These are phyloP conservation scores for Dunckerocampus dactyliophorus DNA, from an alignment of 2,113 vertebrate genomes.

Conservation along the genomic window DNA sequence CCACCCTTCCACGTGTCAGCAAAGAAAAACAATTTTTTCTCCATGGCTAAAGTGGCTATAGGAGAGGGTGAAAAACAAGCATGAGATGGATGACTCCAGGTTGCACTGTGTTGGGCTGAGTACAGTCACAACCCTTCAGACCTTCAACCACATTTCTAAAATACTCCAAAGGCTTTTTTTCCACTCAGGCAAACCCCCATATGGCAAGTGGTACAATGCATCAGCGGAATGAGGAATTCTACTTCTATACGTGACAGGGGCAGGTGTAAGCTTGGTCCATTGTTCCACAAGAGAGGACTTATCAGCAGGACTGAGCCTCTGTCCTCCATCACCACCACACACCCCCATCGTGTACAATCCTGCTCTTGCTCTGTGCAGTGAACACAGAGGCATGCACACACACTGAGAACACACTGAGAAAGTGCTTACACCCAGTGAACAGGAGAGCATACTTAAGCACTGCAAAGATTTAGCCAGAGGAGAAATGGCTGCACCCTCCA, in stretches of 20 bases:
- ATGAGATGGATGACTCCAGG: constrained; percentile 5
- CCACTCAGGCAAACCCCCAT: constrained; percentile 32
- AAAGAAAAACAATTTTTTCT: not conserved
- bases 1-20: not conserved
- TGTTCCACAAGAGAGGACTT: constrained; percentile 67
- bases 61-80: not conserved
- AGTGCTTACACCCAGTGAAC: constrained; percentile 57
- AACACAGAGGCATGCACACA: not conserved
- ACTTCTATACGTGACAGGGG: constrained; percentile 59
- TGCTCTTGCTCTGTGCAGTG: constrained; percentile 37
- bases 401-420: constrained; percentile 46
- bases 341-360: constrained; percentile 38
- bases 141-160: constrained; percentile 42
- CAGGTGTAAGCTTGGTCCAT: constrained; percentile 67
- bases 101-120: constrained; percentile 16
- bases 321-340: constrained; percentile 8
- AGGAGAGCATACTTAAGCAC: constrained; percentile 40
- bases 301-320: constrained; percentile 55
- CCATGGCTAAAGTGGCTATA: not conserved
- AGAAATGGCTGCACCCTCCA: constrained; percentile 51
- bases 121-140: constrained; percentile 25
- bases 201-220: constrained; percentile 46
- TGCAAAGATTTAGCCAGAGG: constrained; percentile 53
- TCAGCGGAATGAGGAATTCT: constrained; percentile 57
- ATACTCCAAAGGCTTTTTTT: constrained; percentile 37